Evolutionary conservation across 2,113 vertebrate species (phyloP).

Genomic region (Urocynchramus pylzowi): DNA sequence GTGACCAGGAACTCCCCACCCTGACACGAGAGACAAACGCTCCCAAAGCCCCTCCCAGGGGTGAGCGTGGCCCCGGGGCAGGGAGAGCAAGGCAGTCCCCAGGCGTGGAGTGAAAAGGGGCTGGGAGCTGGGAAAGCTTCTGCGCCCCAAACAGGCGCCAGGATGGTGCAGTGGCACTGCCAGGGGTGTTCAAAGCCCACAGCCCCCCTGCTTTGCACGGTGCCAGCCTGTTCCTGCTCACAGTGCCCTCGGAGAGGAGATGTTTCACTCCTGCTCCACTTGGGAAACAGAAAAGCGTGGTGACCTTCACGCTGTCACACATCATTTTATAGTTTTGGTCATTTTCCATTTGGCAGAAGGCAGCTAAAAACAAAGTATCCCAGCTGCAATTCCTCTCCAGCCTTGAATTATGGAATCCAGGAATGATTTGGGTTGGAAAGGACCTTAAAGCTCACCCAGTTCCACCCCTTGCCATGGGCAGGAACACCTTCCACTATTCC

Average conservation of each 20-base stretch:
- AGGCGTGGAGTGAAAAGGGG: fast-evolving
- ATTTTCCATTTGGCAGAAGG: not conserved
- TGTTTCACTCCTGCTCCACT: fast-evolving
- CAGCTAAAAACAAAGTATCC: not conserved
- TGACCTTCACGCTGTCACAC: not conserved
- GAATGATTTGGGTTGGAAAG: not conserved
- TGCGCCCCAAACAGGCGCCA: fast-evolving
- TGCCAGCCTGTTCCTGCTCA: not conserved
- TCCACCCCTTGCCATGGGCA: not conserved
- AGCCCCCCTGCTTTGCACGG: fast-evolving
- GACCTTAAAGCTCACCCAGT: not conserved
- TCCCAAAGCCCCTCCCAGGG: not conserved
- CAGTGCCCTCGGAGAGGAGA: not conserved
- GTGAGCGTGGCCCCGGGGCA: fast-evolving
- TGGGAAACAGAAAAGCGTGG: not conserved
- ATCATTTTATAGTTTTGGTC: not conserved
- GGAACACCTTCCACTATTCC: not conserved
- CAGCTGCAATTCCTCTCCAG: not conserved
- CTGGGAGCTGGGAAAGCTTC: not conserved
- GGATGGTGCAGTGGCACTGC: not conserved
- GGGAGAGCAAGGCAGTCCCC: not conserved
- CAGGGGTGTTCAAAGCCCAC: not conserved
- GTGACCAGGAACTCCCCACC: not conserved
- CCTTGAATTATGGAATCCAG: not conserved
- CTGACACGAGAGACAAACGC: not conserved